Evolutionary conservation across 2,888 invertebrate species (phyloP).

Genomic region (Lathronympha strigana): DNA sequence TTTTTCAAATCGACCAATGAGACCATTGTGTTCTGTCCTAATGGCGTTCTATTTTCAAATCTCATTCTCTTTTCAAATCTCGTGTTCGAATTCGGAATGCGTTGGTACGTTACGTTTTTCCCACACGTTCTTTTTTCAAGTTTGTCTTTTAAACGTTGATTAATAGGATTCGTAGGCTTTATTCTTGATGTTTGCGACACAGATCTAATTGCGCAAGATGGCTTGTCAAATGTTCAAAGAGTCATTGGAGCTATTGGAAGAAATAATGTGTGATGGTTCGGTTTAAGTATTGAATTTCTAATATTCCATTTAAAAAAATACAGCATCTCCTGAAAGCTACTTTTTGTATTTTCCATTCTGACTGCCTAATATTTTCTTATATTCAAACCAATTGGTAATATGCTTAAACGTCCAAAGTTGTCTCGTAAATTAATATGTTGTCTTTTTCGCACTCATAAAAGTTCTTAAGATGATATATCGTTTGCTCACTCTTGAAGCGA

Average conservation of each 20-base stretch:
- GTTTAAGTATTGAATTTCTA: background rate
- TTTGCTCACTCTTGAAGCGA: background rate
- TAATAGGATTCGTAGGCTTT: conserved; percentile 73
- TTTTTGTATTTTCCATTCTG: background rate
- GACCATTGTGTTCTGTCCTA: conserved; percentile 82
- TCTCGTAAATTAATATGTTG: too few relatives aligned
- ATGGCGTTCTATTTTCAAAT: conserved; percentile 84
- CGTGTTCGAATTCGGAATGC: conserved; percentile 82
- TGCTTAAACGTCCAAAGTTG: background rate
- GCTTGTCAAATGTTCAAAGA: background rate
- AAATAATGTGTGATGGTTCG: background rate
- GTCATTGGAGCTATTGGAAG: background rate
- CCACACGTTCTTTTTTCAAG: conserved; percentile 76
- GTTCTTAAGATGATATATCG: background rate
- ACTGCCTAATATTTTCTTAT: too few relatives aligned
- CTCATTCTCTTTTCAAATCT: conserved; percentile 84
- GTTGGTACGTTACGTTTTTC: conserved; percentile 72
- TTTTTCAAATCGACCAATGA: conserved; percentile 84
- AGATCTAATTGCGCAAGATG: background rate
- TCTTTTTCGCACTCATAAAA: background rate
- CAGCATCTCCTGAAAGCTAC: background rate
- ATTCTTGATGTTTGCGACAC: conserved; percentile 53
- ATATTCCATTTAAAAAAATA: background rate
- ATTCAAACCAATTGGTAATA: too few relatives aligned
- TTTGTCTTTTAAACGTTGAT: conserved; percentile 80